Base-by-base conservation (phyloP, 2,888 invertebrate species). In the Sesia bembeciformis region DNA sequence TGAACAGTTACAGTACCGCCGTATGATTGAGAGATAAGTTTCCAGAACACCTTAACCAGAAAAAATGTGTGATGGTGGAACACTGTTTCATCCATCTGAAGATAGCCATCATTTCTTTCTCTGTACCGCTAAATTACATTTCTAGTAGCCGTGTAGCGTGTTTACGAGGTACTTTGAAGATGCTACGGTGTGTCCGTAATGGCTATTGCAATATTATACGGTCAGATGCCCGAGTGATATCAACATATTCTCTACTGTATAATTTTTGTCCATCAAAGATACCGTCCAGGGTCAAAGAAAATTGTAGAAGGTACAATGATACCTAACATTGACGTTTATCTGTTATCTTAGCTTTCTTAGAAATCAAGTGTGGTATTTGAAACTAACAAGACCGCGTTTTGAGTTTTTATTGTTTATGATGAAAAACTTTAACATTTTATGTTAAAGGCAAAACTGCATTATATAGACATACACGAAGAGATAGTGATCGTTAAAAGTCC, bases 51-150 rank as follows among this genome's bases (percentile, higher is more conserved):
- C 82, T 84, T 77, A 77, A 75, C 74, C 74, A 81, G 76, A 81
- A 83, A 78, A 80, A 81, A 53, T 75, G 76, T 83, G 81, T 81
- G 74, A 75, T 75, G 65, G 67, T 69, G 74, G 69, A 72, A 78
- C 81, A 72, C 74, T 76, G 70, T 76, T 77, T 76, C 83, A 84
- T 84, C 78, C 81, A 82, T 78, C 76, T 80, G 73, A 64, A 76
- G 87, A 87, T 85, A 79, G 79, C 72, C 74, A 85, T 87, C 84
- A 72, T 74, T 78, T 81, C 74, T 83, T 85, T 85, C 85, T 77
- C 75, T 71, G 86, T 87, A 84, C 87, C 84, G 87, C 87, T 86
- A 88, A 85, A 87, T 85, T 81, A 82, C 85, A 78, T 78, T 84
- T 85, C 84, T 87, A 88, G 87, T 85, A 85, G 88, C 85, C 74